Base-by-base conservation (phyloP, 2,113 vertebrate genomes). In the Regulus satrapa region DNA sequence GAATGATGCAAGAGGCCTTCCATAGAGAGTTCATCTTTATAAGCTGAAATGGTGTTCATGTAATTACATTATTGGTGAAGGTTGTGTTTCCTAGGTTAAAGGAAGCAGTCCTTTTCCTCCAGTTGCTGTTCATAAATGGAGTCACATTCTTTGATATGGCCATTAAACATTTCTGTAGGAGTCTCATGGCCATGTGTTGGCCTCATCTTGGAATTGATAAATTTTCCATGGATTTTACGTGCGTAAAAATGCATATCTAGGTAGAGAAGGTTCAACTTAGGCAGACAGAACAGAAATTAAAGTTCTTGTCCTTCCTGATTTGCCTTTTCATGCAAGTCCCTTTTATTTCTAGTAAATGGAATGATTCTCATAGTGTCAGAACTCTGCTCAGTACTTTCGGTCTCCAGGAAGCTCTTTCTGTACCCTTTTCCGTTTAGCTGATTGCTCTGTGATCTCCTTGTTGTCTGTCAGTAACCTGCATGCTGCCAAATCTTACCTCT, bases 101-200 rank as follows among this genome's bases (percentile, higher is more conserved):
- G 34, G 49, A 83, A 72, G 4, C 32, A 51, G 31, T 68, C 45
- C 9, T 89, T 58, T 84, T 62, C 68, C 75, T 88, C 28, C 16
- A 38, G 25, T 38, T 82, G 17, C 36, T 59, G 3, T 79, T 92
- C n/a, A 2, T 48, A 58, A 54, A 20, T 63, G 48, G 28, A 48
- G 24, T 62, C 12, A 6, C 0, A 0, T 82, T 66, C 23, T 59
- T 28, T 48, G n/a, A 24, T 69, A 8, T 0, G 7, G 7, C 66
- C 19, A 34, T 38, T 51, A 59, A 75, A 10, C 1, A 1, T 76
- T 79, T 80, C 16, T 76, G 11, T 51, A 61, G 72, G 59, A 72
- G 38, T 29, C 32, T 29, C 11, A 4, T 1, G 1, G 48, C 29
- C 7, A 6, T 38, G 14, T 20, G 29, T 34, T 63, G 26, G 18